Evolutionary conservation across 2,888 invertebrate species (phyloP), one percentile per base, ranked within the genome.

Genomic region (Macrosiphum euphorbiae): DNA sequence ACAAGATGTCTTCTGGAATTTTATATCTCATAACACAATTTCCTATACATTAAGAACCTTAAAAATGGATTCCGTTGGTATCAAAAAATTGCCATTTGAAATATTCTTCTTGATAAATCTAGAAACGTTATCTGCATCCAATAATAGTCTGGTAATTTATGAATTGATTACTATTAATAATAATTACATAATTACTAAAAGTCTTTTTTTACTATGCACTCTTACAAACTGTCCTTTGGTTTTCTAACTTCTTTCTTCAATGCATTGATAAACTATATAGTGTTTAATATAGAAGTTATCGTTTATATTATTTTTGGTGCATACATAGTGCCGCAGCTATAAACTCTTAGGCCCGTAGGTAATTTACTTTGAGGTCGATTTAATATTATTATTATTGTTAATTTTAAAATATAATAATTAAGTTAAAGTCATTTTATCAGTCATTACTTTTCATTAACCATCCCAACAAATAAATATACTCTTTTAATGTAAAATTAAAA

Each of bases 1-100:
- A 50, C 50, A 28, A 92, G 92, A 92, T 35, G 78, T 35, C 67
- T 52, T 50, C 3, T 92, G 92, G 92, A 44, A 92, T 78, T 92
- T 67, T 67, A 88, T 78, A 41, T 50, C 88, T 16, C n/a, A 20
- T 35, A 28, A 13, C 20, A 52, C 50, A 50, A 88, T 92, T 50
- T 10, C 28, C 0, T 3, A 41, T 28, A 78, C 92, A 28, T 88
- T 92, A 26, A 52, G 3, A 13, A 88, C 7, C 28, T 87, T 92
- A 35, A 92, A 88, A 61, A 67, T 92, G 35, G 67, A 88, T 52
- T 52, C 88, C 3, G 4, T 67, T 0, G 50, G 28, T 20, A 20
- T 92, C 20, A 50, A 35, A 28, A 41, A 1, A 26, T 28, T 92
- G 20, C 92, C 92, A 4, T 92, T 92, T 78, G 92, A 92, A 52